Evolutionary conservation across 2,797 vertebrate species (phyloP), one percentile per base, ranked within the genome.

Genomic region (Microctenopoma steveboyesi): DNA sequence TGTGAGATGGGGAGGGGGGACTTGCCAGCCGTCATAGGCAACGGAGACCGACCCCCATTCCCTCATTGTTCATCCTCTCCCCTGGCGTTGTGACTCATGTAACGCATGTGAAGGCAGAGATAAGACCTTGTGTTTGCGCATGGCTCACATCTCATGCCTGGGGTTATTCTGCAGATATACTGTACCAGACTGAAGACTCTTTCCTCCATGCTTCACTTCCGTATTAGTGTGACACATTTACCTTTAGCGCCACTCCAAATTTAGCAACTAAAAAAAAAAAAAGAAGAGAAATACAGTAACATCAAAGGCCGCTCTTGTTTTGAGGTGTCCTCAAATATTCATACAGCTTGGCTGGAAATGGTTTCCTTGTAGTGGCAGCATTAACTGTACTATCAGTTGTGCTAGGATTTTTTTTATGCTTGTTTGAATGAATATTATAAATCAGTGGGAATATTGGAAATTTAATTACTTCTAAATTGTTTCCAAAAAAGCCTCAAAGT

Each of bases 41-140:
- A 27, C 67, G 51, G 7, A 51, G 25, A 45, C 46, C 13, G 5
- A 48, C n/a, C 54, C 1, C 54, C 7, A 8, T 2, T 8, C 61
- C n/a, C 47, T 52, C 46, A n/a, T 55, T 66, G 65, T 83, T 72
- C 63, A 30, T 72, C 39, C 69, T 69, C 67, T 81, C 22, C 84
- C 40, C 53, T 57, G 81, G 74, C 42, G 63, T 16, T 69, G 73
- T 87, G 84, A 86, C 81, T 90, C 87, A 86, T 27, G 39, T 39
- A 53, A 71, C 51, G 75, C 75, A 52, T 84, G 67, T 83, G 84
- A 90, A 84, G 78, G 59, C 72, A 72, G 59, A 85, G 85, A 85
- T 78, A 71, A 86, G 71, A 25, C 69, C 59, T 25, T 13, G 70
- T 78, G 79, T 85, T 51, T 53, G 63, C 76, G 64, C 56, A 61